phyloP scores from a whole-genome alignment of 2,888 invertebrate species.

The Tortricodes alternella region DNA sequence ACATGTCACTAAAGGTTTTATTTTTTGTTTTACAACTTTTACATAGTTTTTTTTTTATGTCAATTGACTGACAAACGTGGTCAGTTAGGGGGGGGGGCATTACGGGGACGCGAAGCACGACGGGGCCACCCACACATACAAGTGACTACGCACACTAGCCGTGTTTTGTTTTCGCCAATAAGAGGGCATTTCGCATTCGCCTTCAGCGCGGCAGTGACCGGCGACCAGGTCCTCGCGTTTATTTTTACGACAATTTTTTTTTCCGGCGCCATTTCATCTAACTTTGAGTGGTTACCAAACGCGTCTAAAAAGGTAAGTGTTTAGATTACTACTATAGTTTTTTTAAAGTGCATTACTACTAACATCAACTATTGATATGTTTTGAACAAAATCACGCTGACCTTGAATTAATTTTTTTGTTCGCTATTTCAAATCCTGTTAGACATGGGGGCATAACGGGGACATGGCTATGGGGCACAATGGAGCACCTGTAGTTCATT shows the following conservation, averaged over 20 bases:
- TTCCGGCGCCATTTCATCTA: not conserved
- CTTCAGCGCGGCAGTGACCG: slow-evolving; percentile 3
- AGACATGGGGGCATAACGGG: slow-evolving; percentile 28
- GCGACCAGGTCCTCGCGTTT: not conserved
- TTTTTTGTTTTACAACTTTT: too few relatives aligned
- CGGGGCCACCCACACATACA: slow-evolving; percentile 31
- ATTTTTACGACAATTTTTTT: not conserved
- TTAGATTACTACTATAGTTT: slow-evolving; percentile 6
- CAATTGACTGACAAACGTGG: too few relatives aligned
- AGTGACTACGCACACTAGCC: slow-evolving; percentile 17
- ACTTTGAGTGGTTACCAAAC: slow-evolving; percentile 12
- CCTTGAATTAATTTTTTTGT: slow-evolving; percentile 12
- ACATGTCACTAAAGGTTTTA: too few relatives aligned
- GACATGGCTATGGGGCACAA: slow-evolving; percentile 28
- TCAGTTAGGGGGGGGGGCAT: slow-evolving; percentile 27
- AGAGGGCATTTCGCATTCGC: not conserved
- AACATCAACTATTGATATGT: slow-evolving; percentile 9
- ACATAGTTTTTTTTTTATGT: too few relatives aligned
- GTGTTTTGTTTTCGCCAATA: slow-evolving; percentile 18
- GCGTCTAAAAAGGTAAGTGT: slow-evolving; percentile 10
- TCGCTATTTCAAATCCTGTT: slow-evolving; percentile 22
- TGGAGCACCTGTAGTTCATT: slow-evolving; percentile 25
- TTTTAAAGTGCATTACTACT: slow-evolving; percentile 7
- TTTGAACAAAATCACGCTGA: slow-evolving; percentile 20
- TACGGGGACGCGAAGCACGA: slow-evolving; percentile 32